A percentile compares a stretch with the other conserved stretches of the same genome.
phyloP scores from a whole-genome alignment of 2,888 invertebrate genomes.

The Meganola albula region DNA sequence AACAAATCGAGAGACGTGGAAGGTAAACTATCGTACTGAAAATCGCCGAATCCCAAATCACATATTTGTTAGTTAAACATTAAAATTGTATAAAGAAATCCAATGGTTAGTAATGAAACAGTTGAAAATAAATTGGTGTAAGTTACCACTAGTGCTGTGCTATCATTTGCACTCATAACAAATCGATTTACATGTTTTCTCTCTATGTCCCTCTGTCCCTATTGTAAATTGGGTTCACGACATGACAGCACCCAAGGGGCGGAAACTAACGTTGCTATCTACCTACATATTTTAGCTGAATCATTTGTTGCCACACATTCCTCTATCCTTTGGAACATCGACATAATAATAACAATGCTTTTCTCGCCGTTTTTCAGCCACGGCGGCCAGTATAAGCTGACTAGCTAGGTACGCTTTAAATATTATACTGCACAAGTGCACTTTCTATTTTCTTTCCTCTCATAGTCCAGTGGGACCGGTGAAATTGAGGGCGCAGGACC shows the following conservation, averaged over 20 bases:
- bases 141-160: constrained; percentile 1
- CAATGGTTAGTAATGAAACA: too few relatives aligned
- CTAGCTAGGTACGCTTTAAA: background rate
- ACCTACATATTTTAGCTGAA: constrained; percentile 9
- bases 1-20: too few relatives aligned
- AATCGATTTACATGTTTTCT: constrained; percentile 15
- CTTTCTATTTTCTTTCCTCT: too few relatives aligned
- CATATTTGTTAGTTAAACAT: too few relatives aligned
- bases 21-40: too few relatives aligned
- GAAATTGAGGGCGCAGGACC: too few relatives aligned
- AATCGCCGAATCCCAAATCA: too few relatives aligned
- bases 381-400: background rate
- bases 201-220: constrained; percentile 10
- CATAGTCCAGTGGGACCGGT: too few relatives aligned
- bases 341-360: background rate
- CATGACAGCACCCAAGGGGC: constrained; percentile 7
- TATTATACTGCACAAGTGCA: too few relatives aligned
- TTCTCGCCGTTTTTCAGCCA: background rate
- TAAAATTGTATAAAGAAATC: too few relatives aligned
- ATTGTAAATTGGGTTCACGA: constrained; percentile 17
- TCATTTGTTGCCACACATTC: constrained; percentile 3
- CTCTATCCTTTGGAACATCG: constrained; percentile 2
- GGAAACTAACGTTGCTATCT: constrained; percentile 7
- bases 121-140: too few relatives aligned
- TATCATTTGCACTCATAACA: constrained; percentile 7